Percentiles rank a stretch among this genome's conserved stretches.
Conservation (phyloP, 2,113 vertebrate genomes). For the Anoura caudifer region DNA sequence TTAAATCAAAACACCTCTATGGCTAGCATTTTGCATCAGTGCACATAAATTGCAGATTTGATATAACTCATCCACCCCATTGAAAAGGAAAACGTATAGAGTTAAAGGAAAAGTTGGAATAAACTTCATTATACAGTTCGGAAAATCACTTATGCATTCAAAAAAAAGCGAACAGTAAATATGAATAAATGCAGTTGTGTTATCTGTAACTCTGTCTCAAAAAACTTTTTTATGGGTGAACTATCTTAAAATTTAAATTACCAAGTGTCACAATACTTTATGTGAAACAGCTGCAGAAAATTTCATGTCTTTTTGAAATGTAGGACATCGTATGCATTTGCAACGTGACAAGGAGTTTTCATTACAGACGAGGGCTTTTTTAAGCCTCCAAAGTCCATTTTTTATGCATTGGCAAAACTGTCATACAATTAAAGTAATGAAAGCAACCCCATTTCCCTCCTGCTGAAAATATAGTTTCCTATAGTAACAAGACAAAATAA, state of each 20-base stretch:
- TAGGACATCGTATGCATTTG: slow-evolving; percentile 48
- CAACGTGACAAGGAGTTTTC: slow-evolving; percentile 62
- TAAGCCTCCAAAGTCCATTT: slow-evolving; percentile 44
- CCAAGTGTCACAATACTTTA: slow-evolving; percentile 60
- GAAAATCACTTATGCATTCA: slow-evolving; percentile 59
- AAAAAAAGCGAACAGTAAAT: slow-evolving; percentile 61
- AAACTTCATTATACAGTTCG: slow-evolving; percentile 45
- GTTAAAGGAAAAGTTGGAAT: slow-evolving; percentile 32
- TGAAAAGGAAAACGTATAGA: not conserved
- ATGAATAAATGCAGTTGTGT: slow-evolving; percentile 56
- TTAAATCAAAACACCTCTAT: slow-evolving; percentile 19
- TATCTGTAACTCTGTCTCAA: slow-evolving; percentile 59
- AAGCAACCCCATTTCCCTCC: slow-evolving; percentile 29
- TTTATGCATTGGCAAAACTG: not conserved
- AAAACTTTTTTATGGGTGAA: slow-evolving; percentile 59
- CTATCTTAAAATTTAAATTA: slow-evolving; percentile 74
- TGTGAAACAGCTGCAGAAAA: slow-evolving; percentile 44
- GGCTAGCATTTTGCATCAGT: slow-evolving; percentile 24
- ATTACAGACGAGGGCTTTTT: slow-evolving; percentile 49
- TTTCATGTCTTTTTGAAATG: slow-evolving; percentile 58
- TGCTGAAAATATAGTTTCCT: slow-evolving; percentile 36
- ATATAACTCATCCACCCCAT: not conserved
- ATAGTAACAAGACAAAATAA: slow-evolving; percentile 5
- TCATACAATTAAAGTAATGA: slow-evolving; percentile 53
- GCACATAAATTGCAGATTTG: slow-evolving; percentile 17